Conservation (phyloP, 2,797 vertebrate genomes). For the Acanthis flammea region DNA sequence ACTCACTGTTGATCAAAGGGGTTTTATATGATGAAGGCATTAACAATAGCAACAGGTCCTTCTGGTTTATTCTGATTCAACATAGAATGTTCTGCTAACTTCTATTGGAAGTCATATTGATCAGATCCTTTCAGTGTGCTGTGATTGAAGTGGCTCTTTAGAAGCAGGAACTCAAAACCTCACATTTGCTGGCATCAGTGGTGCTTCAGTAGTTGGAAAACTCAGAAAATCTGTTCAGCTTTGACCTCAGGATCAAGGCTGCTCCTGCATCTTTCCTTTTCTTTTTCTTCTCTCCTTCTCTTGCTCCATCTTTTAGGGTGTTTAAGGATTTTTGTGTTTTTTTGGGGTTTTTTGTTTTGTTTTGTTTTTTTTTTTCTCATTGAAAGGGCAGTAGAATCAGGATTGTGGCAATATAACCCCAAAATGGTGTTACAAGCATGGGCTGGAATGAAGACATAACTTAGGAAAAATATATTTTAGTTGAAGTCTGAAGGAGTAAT, state of each 20-base stretch:
- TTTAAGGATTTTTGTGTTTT: not conserved
- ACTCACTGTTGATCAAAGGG: not conserved
- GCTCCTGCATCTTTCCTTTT: not conserved
- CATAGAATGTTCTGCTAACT: not conserved
- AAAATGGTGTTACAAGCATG: not conserved
- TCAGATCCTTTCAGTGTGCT: constrained; percentile 13
- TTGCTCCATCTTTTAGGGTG: not conserved
- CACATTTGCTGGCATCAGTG: not conserved
- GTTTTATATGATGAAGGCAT: not conserved
- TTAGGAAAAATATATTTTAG: not conserved
- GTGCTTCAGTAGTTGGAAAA: not conserved
- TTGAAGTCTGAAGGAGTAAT: not conserved
- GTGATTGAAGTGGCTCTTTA: not conserved
- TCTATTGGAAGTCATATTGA: constrained; percentile 10
- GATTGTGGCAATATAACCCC: not conserved
- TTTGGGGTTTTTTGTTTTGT: not conserved
- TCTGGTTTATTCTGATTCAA: constrained; percentile 27
- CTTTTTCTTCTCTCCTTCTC: not conserved
- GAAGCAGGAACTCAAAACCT: constrained; percentile 8
- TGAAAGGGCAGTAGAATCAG: not conserved
- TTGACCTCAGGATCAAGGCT: not conserved
- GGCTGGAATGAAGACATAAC: not conserved
- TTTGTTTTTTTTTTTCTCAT: not conserved
- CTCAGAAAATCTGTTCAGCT: not conserved
- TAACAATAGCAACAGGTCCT: not conserved